Evolutionary conservation across 1,140 invertebrate species (phyloP).

Genomic region (Heliconius congener): DNA sequence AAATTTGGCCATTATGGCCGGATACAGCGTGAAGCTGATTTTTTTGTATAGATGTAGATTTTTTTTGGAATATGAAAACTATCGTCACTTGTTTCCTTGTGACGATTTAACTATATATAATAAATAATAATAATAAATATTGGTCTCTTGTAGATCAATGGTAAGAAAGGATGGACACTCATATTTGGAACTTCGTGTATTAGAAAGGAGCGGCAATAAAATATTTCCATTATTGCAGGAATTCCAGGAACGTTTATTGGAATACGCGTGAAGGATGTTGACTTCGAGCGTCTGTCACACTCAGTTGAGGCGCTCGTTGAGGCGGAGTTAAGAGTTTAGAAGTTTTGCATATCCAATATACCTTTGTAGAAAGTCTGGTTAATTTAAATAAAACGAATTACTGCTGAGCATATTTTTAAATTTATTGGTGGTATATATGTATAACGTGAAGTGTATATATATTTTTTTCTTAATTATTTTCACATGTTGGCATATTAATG

Average conservation of each 20-base stretch:
- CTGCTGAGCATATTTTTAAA: slow-evolving; percentile 39
- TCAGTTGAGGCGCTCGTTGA: slow-evolving; percentile 35
- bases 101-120: too few relatives aligned
- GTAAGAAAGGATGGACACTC: not conserved
- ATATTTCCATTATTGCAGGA: not conserved
- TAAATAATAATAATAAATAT: too few relatives aligned
- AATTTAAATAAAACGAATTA: slow-evolving; percentile 47
- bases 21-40: too few relatives aligned
- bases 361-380: slow-evolving; percentile 23
- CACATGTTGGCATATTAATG: too few relatives aligned
- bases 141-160: too few relatives aligned
- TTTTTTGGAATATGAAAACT: too few relatives aligned
- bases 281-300: slow-evolving; percentile 38
- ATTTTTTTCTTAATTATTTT: not conserved
- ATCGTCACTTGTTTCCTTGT: too few relatives aligned
- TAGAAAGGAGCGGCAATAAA: not conserved
- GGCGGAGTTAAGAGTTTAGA: slow-evolving; percentile 43
- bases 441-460: not conserved
- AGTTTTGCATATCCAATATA: slow-evolving; percentile 52
- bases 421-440: not conserved
- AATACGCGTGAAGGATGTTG: slow-evolving; percentile 17
- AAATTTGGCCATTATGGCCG: too few relatives aligned
- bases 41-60: too few relatives aligned
- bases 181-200: not conserved
- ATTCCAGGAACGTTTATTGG: slow-evolving; percentile 8